These are phyloP conservation scores for Gallinago media DNA, from an alignment of 2,113 vertebrate genomes.

Conservation along the genomic window DNA sequence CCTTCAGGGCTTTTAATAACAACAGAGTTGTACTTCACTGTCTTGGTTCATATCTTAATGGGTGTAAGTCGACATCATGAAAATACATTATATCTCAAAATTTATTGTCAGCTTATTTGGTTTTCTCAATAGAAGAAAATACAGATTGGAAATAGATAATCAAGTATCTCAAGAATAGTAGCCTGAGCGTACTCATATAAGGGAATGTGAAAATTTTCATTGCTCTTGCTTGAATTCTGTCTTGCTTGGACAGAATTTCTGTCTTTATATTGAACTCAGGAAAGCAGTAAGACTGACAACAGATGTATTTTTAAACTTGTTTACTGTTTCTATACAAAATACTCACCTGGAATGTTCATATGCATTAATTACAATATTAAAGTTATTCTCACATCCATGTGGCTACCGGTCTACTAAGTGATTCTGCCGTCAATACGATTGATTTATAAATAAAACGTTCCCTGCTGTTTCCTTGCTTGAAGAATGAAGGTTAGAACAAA, in stretches of 20 bases:
- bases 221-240: background rate
- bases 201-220: background rate
- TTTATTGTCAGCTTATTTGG: background rate
- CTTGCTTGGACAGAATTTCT: background rate
- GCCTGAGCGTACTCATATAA: rapidly evolving
- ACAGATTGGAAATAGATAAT: background rate
- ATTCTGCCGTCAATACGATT: background rate
- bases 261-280: background rate
- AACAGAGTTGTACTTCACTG: background rate
- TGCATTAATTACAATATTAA: background rate
- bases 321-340: background rate
- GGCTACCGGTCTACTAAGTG: background rate
- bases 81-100: background rate
- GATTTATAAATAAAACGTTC: background rate
- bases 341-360: background rate
- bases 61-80: rapidly evolving
- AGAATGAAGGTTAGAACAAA: background rate
- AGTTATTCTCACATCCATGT: background rate
- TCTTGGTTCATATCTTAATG: background rate
- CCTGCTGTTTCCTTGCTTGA: background rate
- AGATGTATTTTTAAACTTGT: background rate
- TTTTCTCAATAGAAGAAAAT: background rate
- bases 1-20: background rate
- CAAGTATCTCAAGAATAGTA: background rate
- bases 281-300: background rate